Evolutionary conservation across 1,140 invertebrate species (phyloP).

Genomic region (Philaenus spumarius): DNA sequence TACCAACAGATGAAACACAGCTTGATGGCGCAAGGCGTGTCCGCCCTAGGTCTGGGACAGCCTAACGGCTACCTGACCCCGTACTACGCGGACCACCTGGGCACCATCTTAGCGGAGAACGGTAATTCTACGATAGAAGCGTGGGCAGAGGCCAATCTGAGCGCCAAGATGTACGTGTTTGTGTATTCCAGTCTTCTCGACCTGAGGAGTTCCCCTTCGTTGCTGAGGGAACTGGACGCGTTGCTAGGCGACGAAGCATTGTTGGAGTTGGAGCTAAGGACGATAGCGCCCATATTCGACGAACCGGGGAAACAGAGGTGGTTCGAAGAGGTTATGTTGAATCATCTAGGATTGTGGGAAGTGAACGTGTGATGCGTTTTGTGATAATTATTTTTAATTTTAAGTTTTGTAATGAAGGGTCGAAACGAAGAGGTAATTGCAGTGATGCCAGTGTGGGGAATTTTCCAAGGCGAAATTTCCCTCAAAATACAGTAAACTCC

Average conservation of each 20-base stretch:
- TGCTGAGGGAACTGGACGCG: slow-evolving; percentile 29
- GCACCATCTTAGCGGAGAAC: slow-evolving; percentile 30
- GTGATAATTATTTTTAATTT: neutral
- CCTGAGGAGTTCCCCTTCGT: slow-evolving; percentile 30
- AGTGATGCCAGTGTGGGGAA: too few species aligned
- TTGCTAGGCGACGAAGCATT: slow-evolving; percentile 29
- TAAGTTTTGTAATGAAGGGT: too few species aligned
- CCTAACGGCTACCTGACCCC: neutral
- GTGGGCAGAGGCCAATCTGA: slow-evolving; percentile 29
- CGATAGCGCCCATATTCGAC: slow-evolving; percentile 25
- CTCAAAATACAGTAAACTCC: too few species aligned
- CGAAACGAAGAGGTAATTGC: too few species aligned
- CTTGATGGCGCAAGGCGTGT: neutral
- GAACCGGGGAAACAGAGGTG: slow-evolving; percentile 25
- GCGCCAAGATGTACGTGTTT: slow-evolving; percentile 25
- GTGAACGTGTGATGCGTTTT: slow-evolving; percentile 28
- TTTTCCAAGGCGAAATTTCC: too few species aligned
- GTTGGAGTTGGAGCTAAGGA: slow-evolving; percentile 30
- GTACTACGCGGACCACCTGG: neutral
- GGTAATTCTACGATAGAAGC: slow-evolving; percentile 24
- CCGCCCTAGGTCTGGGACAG: too few species aligned
- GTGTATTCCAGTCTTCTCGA: slow-evolving; percentile 30
- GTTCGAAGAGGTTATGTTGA: slow-evolving; percentile 30
- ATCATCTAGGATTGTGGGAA: slow-evolving; percentile 32
- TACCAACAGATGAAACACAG: neutral